These are phyloP conservation scores for Nebria brevicollis DNA, from an alignment of 2,888 invertebrate genomes.

Conservation along the genomic window DNA sequence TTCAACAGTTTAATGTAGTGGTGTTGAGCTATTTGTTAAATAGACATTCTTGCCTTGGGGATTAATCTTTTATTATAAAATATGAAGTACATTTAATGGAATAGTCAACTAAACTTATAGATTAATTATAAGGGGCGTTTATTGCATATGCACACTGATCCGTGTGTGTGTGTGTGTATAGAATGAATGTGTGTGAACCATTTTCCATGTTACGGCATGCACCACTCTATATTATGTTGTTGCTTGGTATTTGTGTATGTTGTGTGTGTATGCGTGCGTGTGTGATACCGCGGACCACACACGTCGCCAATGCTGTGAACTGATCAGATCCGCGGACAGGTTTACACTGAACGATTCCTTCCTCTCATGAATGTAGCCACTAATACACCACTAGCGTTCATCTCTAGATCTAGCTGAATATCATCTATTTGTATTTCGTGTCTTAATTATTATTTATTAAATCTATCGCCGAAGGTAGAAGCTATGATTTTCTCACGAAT, in stretches of 20 bases:
- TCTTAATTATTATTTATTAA: too few relatives aligned
- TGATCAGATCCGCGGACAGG: slow-evolving; percentile 55
- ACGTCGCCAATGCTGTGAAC: slow-evolving; percentile 57
- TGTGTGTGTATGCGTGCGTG: slow-evolving; percentile 49
- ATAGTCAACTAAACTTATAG: too few relatives aligned
- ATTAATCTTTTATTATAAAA: too few relatives aligned
- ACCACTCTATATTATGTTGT: slow-evolving; percentile 34
- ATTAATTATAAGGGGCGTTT: too few relatives aligned
- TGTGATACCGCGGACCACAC: slow-evolving; percentile 55
- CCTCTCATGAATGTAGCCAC: slow-evolving; percentile 12
- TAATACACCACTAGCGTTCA: slow-evolving; percentile 5
- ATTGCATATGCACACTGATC: not conserved
- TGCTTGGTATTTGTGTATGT: slow-evolving; percentile 27
- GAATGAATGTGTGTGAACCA: slow-evolving; percentile 9
- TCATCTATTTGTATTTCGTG: too few relatives aligned
- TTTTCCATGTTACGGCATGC: slow-evolving; percentile 25
- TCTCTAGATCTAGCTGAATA: slow-evolving; percentile 4
- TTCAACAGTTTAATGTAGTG: not conserved
- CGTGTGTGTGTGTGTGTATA: not conserved
- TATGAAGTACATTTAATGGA: too few relatives aligned
- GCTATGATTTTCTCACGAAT: too few relatives aligned
- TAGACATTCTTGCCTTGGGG: too few relatives aligned
- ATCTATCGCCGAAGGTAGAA: too few relatives aligned
- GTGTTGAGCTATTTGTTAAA: not conserved
- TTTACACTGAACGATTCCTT: slow-evolving; percentile 53